phyloP scores from a whole-genome alignment of 2,113 vertebrate genomes.

The Gambusia holbrooki region DNA sequence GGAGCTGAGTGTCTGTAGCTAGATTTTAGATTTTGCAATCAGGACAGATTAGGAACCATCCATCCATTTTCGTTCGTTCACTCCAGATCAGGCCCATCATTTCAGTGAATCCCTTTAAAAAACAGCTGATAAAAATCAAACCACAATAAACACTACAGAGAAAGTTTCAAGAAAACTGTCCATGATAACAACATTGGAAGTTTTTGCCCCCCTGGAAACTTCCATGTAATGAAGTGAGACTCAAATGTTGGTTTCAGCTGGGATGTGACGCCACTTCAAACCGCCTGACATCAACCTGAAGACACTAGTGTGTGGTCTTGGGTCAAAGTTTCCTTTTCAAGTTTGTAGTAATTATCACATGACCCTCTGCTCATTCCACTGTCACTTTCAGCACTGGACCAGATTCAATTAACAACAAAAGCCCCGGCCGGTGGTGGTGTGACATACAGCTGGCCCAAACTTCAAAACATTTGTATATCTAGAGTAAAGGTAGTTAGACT shows the following conservation, averaged over 20 bases:
- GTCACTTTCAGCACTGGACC: slow-evolving; percentile 62
- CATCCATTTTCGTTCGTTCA: background rate
- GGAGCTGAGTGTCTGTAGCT: background rate
- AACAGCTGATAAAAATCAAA: background rate
- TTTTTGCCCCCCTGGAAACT: slow-evolving; percentile 23
- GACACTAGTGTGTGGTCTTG: slow-evolving; percentile 24
- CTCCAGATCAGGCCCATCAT: background rate
- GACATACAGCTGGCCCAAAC: slow-evolving; percentile 59
- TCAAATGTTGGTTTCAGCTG: slow-evolving; percentile 11
- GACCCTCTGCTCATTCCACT: slow-evolving; percentile 56
- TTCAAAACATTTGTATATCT: too few species aligned
- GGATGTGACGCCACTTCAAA: background rate
- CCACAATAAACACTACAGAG: slow-evolving; percentile 18
- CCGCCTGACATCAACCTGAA: slow-evolving; percentile 6
- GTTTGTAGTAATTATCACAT: slow-evolving; percentile 57
- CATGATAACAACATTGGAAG: background rate
- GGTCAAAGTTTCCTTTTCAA: slow-evolving; percentile 25
- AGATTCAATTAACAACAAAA: slow-evolving; percentile 71
- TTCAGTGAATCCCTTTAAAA: background rate
- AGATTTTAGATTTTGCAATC: background rate
- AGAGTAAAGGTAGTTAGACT: too few species aligned
- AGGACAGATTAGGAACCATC: background rate
- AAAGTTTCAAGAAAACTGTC: background rate
- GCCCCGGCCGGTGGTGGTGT: slow-evolving; percentile 50
- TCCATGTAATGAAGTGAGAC: slow-evolving; percentile 40